These are phyloP conservation scores for Melieria omissa DNA, from an alignment of 2,888 invertebrate genomes.

Conservation along the genomic window DNA sequence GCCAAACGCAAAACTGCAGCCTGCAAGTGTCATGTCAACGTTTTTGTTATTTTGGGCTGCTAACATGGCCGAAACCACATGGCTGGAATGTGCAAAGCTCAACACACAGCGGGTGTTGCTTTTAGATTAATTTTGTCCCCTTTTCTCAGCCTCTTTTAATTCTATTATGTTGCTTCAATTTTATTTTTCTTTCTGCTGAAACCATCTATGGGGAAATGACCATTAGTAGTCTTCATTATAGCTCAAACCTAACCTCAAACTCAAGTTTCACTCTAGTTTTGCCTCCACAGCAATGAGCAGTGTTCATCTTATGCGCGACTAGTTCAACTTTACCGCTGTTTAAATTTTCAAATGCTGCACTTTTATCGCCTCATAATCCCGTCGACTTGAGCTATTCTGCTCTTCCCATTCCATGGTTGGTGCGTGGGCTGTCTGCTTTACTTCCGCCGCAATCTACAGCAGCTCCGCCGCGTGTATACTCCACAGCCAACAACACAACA, in stretches of 20 bases:
- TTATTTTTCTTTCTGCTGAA: too few species aligned
- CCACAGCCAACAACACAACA: neutral
- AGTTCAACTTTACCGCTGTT: too few species aligned
- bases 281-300: too few species aligned
- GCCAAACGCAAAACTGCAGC: conserved; percentile 15
- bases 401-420: neutral
- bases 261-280: too few species aligned
- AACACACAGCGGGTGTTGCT: neutral
- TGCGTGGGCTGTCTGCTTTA: conserved; percentile 21
- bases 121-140: conserved; percentile 9
- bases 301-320: too few species aligned
- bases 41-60: neutral
- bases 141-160: neutral
- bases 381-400: neutral
- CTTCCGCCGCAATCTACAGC: conserved; percentile 26
- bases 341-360: too few species aligned
- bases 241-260: too few species aligned
- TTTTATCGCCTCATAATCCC: too few species aligned
- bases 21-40: neutral
- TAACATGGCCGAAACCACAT: neutral
- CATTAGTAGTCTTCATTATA: too few species aligned
- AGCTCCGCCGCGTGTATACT: neutral
- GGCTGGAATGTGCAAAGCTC: neutral
- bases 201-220: too few species aligned
- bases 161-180: neutral